Evolutionary conservation across 2,113 vertebrate species (phyloP), one percentile per base, ranked within the genome.

Genomic region (Mormyrus iriodes): DNA sequence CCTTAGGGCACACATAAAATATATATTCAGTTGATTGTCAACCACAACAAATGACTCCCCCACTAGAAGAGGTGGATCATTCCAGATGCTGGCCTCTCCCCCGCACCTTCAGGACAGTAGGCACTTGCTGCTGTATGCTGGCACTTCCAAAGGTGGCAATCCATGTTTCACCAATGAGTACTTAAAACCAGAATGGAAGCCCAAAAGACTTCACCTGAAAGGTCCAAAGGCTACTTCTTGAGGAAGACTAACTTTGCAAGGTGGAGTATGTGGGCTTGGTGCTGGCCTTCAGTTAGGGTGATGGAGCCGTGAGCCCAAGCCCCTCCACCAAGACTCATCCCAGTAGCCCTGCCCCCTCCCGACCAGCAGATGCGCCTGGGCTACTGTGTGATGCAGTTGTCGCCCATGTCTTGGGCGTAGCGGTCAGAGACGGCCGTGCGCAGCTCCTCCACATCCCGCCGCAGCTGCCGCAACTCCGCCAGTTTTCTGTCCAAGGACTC

Each of bases 371-470:
- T 2, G 17, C 35, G 0, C 7, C 27, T 0, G 19, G 9, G 90
- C 95, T 92, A 97, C 90, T 97, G 97, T n/a, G 97, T 97, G 91
- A 97, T 97, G 94, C 98, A 99, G 95, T 99, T 99, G 89, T 99
- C 98, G 65, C 98, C 98, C 98, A 99, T 98, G 94, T 99, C 98
- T 95, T 99, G 98, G 10, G 98, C 98, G 0, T 99, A 99, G 93
- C 97, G 96, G 94, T 99, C 98, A 73, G 97, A 98, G 91, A 99
- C 96, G 0, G 96, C 96, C 0, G 97, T 99, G 88, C 98, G 95
- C 27, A 99, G 95, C 17, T 98, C 98, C 91, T 99, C 98, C 0
- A 99, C 97, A 7, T 99, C 98, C 35, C 92, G 96, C 46, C 95
- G 97, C 44, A 99, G 96, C 93, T 98, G 95, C 58, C 96, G 97